Percentiles rank a stretch among this genome's conserved stretches.
These are phyloP conservation scores for Hylaeus volcanicus DNA, from an alignment of 1,140 invertebrate genomes.

Conservation along the genomic window DNA sequence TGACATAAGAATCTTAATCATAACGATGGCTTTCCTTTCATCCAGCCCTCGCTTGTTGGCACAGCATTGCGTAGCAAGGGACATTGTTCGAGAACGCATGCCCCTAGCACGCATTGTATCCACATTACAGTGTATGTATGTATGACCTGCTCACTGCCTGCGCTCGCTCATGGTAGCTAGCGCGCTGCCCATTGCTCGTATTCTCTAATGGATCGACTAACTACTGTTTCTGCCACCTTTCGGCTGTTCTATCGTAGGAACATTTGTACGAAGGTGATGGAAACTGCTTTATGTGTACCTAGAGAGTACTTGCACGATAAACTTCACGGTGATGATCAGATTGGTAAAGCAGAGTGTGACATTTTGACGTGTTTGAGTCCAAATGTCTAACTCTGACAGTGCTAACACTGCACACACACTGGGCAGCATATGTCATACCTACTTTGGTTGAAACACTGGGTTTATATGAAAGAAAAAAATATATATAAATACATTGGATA, in stretches of 20 bases:
- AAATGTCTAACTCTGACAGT: conserved; percentile 39
- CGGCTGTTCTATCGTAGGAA: conserved; percentile 4
- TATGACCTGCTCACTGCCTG: conserved; percentile 79
- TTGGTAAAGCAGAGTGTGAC: conserved; percentile 51
- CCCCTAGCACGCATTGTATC: conserved; percentile 68
- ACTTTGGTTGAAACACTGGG: conserved; percentile 71
- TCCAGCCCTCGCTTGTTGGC: conserved; percentile 57
- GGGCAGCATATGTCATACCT: conserved; percentile 74
- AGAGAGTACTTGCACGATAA: conserved; percentile 71
- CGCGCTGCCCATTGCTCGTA: conserved; percentile 76
- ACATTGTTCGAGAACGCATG: conserved; percentile 52
- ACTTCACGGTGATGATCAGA: conserved; percentile 61
- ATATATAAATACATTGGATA: conserved; percentile 71
- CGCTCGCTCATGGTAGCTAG: conserved; percentile 73
- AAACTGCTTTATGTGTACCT: conserved; percentile 33
- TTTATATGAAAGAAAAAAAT: conserved; percentile 71
- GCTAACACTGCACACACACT: conserved; percentile 65
- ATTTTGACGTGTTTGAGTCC: not conserved
- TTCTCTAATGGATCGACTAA: conserved; percentile 64
- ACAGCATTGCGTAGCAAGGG: conserved; percentile 60
- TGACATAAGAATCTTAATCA: not conserved
- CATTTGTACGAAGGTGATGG: conserved; percentile 1
- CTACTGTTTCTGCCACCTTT: conserved; percentile 35
- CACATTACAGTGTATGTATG: conserved; percentile 73
- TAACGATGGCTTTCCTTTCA: conserved; percentile 34